These are phyloP conservation scores for Calcarius ornatus DNA, from an alignment of 2,113 vertebrate genomes.

Conservation along the genomic window DNA sequence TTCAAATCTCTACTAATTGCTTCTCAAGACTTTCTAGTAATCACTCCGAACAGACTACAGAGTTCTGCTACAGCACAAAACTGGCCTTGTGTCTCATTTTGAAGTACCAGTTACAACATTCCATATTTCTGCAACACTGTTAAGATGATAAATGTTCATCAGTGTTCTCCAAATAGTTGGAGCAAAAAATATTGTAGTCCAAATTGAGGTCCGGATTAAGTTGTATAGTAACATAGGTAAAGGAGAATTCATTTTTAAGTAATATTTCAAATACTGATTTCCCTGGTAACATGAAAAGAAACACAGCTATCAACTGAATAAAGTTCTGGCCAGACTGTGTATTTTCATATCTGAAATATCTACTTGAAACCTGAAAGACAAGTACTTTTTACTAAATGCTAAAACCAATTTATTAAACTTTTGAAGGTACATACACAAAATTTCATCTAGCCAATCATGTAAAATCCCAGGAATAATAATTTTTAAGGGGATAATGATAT, in stretches of 20 bases:
- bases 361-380: neutral
- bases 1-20: neutral
- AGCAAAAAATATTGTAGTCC: neutral
- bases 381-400: neutral
- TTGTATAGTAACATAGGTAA: neutral
- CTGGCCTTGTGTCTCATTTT: accelerated
- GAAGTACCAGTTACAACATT: neutral
- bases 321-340: neutral
- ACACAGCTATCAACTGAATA: neutral
- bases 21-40: neutral
- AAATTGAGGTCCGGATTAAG: neutral
- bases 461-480: neutral
- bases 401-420: neutral
- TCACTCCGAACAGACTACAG: accelerated
- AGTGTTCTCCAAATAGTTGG: neutral
- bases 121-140: neutral
- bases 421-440: neutral
- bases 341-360: neutral
- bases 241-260: neutral
- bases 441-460: neutral
- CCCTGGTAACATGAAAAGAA: neutral
- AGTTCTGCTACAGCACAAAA: neutral
- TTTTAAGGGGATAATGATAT: neutral
- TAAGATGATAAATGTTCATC: neutral
- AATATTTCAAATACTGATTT: neutral